Base-by-base conservation (phyloP, 1,140 invertebrate genomes). In the Hyphantria cunea region DNA sequence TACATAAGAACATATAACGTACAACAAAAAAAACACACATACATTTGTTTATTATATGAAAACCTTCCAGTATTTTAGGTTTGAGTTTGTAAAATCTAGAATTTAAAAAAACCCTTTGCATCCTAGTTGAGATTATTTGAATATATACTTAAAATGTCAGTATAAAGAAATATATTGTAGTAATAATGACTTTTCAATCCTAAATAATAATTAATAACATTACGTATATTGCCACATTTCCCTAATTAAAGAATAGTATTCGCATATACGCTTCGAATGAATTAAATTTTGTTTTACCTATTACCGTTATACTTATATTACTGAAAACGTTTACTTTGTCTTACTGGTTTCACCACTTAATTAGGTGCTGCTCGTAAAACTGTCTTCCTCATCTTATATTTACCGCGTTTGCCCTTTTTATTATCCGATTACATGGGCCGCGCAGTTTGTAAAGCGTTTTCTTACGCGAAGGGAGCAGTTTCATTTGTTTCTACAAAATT, bases 371-470 rank as follows among this genome's bases (percentile, higher is more conserved):
- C 79, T 90, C 88, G 88, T 90, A 90, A 90, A 90, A 90, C 88
- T 90, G 88, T 90, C 88, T 90, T 89, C 85, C 88, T 90, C 88
- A 89, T 90, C 88, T 89, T 86, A 89, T 90, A 90, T 90, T 90
- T 90, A 90, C 86, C 88, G 86, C 84, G 86, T 90, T 90, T 88
- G 88, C 88, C 88, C 88, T 90, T 90, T 90, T 90, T 90, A 90
- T 89, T 90, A 90, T 89, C 84, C 88, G 88, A 90, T 90, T 89
- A 90, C 88, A 83, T 84, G 84, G 84, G 88, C 86, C 67, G 81
- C 82, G 84, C 83, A 78, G 82, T 89, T 86, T 87, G 85, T 70
- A 84, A 86, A 87, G 82, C 84, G 78, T 75, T 83, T 76, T 73
- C 78, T 72, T 70, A 74, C 75, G 84, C 81, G 84, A 88, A 82